These are phyloP conservation scores for Limnephilus auricula DNA, from an alignment of 2,888 invertebrate genomes.

Conservation along the genomic window DNA sequence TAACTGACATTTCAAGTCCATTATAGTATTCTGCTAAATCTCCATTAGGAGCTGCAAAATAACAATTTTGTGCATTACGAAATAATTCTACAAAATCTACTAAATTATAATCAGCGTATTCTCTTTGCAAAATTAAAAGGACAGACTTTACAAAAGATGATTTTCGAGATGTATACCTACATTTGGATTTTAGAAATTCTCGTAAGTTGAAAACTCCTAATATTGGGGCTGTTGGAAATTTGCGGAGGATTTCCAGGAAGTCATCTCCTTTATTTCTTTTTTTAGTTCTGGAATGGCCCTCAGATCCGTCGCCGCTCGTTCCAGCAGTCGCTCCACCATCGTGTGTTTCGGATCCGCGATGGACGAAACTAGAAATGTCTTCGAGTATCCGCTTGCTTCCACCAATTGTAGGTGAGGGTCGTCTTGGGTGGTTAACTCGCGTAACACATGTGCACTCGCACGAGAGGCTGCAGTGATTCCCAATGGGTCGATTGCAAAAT, in stretches of 20 bases:
- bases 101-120: background rate
- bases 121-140: background rate
- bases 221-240: background rate
- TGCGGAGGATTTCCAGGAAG: background rate
- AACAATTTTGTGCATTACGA: background rate
- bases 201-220: background rate
- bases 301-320: background rate
- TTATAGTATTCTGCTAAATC: background rate
- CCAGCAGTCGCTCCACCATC: background rate
- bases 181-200: background rate
- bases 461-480: too few relatives aligned
- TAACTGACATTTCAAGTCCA: background rate
- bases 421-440: too few relatives aligned
- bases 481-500: too few relatives aligned
- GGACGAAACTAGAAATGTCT: background rate
- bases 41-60: background rate
- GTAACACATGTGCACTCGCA: too few relatives aligned
- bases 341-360: background rate
- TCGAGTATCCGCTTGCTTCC: background rate
- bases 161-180: background rate
- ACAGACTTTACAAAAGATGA: background rate
- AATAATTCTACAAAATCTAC: background rate
- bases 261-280: slow-evolving; percentile 15
- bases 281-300: background rate
- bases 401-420: too few relatives aligned